A percentile compares a stretch with the other conserved stretches of the same genome.
phyloP scores from a whole-genome alignment of 2,888 invertebrate genomes.

The Caenorhabditis auriculariae region DNA sequence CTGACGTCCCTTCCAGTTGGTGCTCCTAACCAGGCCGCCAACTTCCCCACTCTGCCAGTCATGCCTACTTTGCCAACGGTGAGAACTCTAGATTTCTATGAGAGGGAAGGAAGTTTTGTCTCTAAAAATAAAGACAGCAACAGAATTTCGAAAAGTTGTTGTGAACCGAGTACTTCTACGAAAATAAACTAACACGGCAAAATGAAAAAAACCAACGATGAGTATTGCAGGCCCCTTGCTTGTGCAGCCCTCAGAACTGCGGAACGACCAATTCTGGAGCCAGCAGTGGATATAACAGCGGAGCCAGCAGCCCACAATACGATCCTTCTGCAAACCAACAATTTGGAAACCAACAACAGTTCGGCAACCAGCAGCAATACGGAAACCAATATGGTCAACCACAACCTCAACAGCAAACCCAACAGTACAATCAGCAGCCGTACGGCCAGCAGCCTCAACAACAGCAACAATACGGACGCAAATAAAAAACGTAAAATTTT shows the following conservation, averaged over 20 bases:
- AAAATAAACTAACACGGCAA: too few species aligned
- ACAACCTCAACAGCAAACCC: background rate
- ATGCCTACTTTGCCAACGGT: slow-evolving; percentile 40
- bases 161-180: too few species aligned
- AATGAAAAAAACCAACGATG: too few species aligned
- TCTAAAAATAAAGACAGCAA: too few species aligned
- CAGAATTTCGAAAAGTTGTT: too few species aligned
- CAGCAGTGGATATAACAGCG: background rate
- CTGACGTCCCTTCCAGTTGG: slow-evolving; percentile 27
- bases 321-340: too few species aligned
- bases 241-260: slow-evolving; percentile 37
- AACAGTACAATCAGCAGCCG: background rate
- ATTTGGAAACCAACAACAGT: slow-evolving; percentile 7
- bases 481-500: too few species aligned
- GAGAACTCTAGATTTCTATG: background rate
- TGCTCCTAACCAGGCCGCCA: slow-evolving; percentile 13
- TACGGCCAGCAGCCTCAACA: slow-evolving; percentile 4
- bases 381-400: slow-evolving; percentile 3
- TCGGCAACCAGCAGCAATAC: slow-evolving; percentile 7
- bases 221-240: slow-evolving; percentile 35
- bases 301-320: slow-evolving; percentile 7
- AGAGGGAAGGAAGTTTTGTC: too few species aligned
- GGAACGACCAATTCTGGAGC: slow-evolving; percentile 11
- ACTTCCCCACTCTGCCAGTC: slow-evolving; percentile 34
- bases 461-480: slow-evolving; percentile 1